phyloP scores from a whole-genome alignment of 23 tunicate genomes.

The Styela clava region DNA sequence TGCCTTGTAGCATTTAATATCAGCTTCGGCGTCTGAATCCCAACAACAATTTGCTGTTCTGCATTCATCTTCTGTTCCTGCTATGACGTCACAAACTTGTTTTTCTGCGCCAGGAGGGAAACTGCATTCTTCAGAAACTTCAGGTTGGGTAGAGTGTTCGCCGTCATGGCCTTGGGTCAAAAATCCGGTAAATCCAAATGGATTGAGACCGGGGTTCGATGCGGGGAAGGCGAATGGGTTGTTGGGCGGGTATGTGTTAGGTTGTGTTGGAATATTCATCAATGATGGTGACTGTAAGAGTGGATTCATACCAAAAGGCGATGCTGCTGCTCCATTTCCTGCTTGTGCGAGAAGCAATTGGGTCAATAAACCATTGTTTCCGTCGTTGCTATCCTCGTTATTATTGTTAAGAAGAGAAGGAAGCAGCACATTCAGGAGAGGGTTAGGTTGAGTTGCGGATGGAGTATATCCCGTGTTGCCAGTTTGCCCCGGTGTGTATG shows the following conservation, averaged over 20 bases:
- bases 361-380: neutral
- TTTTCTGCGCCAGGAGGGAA: slow-evolving; percentile 4
- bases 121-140: neutral
- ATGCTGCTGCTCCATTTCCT: neutral
- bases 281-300: neutral
- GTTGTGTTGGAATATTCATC: neutral
- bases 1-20: neutral
- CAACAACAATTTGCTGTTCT: neutral
- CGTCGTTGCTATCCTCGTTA: neutral
- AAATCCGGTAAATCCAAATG: neutral
- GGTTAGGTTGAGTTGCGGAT: neutral
- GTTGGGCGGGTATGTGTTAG: neutral
- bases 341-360: neutral
- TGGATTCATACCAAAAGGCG: neutral
- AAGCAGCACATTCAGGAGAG: neutral
- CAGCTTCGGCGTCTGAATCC: neutral
- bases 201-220: neutral
- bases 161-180: neutral
- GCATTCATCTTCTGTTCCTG: slow-evolving; percentile 1
- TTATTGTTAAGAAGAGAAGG: neutral
- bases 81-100: neutral
- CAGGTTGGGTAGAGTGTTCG: slow-evolving; percentile 8
- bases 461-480: neutral
- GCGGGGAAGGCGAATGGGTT: neutral
- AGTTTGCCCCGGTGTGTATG: neutral